A percentile compares a stretch with the other conserved stretches of the same genome.
phyloP scores from a whole-genome alignment of 2,113 vertebrate genomes.

The Arenaria interpres region DNA sequence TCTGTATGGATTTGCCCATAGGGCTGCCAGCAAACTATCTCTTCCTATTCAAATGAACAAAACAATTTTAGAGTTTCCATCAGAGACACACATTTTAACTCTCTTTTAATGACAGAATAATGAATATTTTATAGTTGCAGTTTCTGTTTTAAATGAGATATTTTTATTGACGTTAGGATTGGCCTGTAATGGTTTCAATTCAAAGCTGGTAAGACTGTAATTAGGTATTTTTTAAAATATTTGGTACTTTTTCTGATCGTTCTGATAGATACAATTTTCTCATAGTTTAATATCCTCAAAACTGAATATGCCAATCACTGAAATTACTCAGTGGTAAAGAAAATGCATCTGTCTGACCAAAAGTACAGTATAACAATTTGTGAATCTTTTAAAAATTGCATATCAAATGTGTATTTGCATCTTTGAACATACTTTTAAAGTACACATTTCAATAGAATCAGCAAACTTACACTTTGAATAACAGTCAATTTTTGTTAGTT shows the following conservation, averaged over 20 bases:
- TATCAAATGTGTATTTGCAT: background rate
- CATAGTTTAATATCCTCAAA: background rate
- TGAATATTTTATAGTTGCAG: background rate
- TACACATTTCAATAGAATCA: background rate
- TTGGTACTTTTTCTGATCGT: background rate
- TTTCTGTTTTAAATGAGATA: conserved; percentile 22
- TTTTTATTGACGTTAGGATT: background rate
- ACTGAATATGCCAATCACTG: background rate
- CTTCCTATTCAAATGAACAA: background rate
- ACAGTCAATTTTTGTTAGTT: background rate
- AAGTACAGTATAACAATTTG: background rate
- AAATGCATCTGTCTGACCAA: background rate
- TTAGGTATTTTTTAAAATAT: background rate
- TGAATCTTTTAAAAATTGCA: background rate
- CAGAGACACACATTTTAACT: background rate
- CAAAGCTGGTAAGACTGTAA: background rate
- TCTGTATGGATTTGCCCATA: conserved; percentile 10
- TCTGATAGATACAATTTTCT: background rate
- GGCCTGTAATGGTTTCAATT: background rate
- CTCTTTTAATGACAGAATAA: background rate
- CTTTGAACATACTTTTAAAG: background rate
- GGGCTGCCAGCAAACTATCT: background rate
- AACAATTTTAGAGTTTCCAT: background rate
- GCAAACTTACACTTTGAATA: background rate
- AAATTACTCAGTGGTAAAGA: background rate